Conservation (phyloP, 1,140 invertebrate species). For the Drosophila chauvacae region DNA sequence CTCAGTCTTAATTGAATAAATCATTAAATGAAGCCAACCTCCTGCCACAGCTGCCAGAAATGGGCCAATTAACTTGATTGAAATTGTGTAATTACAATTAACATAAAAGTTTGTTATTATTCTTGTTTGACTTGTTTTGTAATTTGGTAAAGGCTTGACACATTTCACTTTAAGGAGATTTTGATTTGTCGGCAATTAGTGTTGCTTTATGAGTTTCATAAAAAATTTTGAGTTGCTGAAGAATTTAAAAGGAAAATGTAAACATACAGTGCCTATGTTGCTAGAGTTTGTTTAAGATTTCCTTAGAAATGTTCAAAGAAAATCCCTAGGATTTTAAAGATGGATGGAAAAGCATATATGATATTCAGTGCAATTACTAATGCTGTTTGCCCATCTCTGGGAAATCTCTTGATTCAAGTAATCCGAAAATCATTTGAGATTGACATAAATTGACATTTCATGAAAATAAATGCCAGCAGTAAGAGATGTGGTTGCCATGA, state of each 20-base stretch:
- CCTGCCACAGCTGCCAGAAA: slow-evolving; percentile 26
- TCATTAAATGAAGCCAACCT: slow-evolving; percentile 15
- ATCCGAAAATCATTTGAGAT: slow-evolving; percentile 16
- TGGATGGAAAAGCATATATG: neutral
- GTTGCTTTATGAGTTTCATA: neutral
- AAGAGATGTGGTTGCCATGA: slow-evolving; percentile 38
- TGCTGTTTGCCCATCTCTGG: neutral
- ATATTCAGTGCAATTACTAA: neutral
- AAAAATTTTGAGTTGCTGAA: neutral
- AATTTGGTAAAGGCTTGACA: slow-evolving; percentile 33
- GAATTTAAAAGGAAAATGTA: neutral
- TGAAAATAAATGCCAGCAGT: slow-evolving; percentile 13
- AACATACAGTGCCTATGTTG: neutral
- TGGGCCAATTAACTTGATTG: slow-evolving; percentile 69
- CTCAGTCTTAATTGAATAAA: slow-evolving; percentile 30
- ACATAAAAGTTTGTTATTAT: slow-evolving; percentile 50
- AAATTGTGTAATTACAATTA: slow-evolving; percentile 64
- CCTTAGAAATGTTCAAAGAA: neutral
- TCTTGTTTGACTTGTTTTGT: slow-evolving; percentile 29
- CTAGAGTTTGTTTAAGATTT: neutral
- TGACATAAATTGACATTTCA: slow-evolving; percentile 39
- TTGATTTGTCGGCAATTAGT: slow-evolving; percentile 17
- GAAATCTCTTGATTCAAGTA: neutral
- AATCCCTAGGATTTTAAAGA: too few species aligned
- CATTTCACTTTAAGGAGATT: slow-evolving; percentile 1